A percentile compares a stretch with the other conserved stretches of the same genome.
phyloP scores from a whole-genome alignment of 2,113 vertebrate species.

The Salvator merianae region DNA sequence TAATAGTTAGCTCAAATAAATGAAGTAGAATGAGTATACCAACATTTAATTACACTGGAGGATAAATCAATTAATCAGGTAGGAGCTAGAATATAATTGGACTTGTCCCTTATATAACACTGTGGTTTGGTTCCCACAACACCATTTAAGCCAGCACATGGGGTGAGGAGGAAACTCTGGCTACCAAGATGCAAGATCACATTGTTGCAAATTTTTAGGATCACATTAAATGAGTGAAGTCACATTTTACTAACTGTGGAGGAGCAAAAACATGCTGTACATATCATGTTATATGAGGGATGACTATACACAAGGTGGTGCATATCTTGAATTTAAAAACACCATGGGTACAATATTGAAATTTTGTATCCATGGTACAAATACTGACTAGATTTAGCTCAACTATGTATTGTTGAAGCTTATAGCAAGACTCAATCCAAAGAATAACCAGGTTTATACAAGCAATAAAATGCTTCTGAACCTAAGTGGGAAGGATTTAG shows the following conservation, averaged over 20 bases:
- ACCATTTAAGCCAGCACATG: not conserved
- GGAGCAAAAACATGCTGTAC: no score
- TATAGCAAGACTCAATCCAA: not conserved
- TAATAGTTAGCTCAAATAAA: not conserved
- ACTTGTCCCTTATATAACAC: no score
- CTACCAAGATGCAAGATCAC: not conserved
- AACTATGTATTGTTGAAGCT: not conserved
- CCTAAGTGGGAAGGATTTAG: not conserved
- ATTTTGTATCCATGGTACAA: not conserved
- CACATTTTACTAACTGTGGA: no score
- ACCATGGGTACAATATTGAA: no score
- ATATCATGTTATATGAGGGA: no score
- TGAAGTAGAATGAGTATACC: not conserved
- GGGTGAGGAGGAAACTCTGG: not conserved
- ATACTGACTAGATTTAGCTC: not conserved
- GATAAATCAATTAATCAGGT: not conserved
- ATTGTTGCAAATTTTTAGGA: no score
- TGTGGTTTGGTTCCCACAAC: no score
- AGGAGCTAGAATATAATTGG: no score
- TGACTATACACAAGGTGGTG: no score
- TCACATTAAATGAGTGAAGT: no score
- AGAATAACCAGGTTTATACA: not conserved
- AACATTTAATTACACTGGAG: not conserved
- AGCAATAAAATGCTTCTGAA: slow-evolving; percentile 7
- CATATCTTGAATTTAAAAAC: no score